Percentiles rank a stretch among this genome's conserved stretches.
phyloP scores from a whole-genome alignment of 2,797 vertebrate genomes.

The Leptodactylus fallax region DNA sequence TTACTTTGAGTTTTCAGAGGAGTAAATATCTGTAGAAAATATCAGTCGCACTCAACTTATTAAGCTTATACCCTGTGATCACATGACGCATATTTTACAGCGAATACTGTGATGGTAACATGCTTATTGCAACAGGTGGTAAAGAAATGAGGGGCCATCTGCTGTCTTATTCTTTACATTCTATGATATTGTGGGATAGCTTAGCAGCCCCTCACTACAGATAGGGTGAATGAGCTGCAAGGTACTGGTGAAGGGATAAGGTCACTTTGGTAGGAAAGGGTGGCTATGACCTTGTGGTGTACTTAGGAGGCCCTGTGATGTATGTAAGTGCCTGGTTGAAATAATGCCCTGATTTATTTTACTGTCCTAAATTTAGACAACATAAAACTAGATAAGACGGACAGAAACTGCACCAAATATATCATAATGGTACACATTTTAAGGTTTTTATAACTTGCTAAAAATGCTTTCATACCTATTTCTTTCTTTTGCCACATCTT shows the following conservation, averaged over 20 bases:
- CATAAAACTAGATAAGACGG: too few relatives aligned
- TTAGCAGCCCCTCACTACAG: background rate
- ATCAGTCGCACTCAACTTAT: background rate
- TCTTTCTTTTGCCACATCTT: too few relatives aligned
- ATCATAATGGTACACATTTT: too few relatives aligned
- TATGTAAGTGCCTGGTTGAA: too few relatives aligned
- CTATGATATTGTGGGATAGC: background rate
- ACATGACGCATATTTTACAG: background rate
- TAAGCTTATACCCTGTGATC: background rate
- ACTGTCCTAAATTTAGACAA: too few relatives aligned
- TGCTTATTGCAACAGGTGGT: background rate
- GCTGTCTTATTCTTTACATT: background rate
- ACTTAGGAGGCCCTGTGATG: background rate
- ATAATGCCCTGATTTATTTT: too few relatives aligned
- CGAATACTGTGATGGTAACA: background rate
- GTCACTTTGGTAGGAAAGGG: background rate
- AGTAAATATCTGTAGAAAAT: background rate
- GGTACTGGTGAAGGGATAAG: background rate
- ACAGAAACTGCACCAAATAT: too few relatives aligned
- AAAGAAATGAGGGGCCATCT: background rate
- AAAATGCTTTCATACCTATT: too few relatives aligned
- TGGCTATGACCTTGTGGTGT: background rate
- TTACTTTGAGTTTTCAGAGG: background rate
- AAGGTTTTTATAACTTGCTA: too few relatives aligned
- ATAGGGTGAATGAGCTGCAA: background rate